A percentile compares a stretch with the other conserved stretches of the same genome.
Evolutionary conservation across 1,140 invertebrate genomes (phyloP).

Genomic region (Zaprionus ghesquierei): DNA sequence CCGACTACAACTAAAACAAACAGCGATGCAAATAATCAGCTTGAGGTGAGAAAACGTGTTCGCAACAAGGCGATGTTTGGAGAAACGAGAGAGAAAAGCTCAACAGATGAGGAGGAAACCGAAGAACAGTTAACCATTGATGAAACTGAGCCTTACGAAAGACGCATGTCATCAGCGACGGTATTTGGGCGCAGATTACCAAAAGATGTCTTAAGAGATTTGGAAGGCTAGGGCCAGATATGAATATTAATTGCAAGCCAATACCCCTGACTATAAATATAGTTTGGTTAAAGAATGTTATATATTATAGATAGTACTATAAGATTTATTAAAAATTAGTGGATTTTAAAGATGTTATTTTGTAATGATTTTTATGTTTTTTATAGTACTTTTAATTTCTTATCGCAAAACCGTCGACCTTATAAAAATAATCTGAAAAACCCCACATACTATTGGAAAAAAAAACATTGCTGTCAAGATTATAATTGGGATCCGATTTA

Average conservation of each 20-base stretch:
- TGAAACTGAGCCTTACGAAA: conserved; percentile 16
- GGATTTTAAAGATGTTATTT: too few species aligned
- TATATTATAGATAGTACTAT: too few species aligned
- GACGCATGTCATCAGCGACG: conserved; percentile 56
- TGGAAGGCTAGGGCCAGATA: neutral
- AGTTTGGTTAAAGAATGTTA: too few species aligned
- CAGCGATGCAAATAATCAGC: conserved; percentile 4
- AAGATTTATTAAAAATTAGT: too few species aligned
- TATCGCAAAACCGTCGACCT: neutral
- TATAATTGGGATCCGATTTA: too few species aligned
- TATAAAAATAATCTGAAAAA: neutral
- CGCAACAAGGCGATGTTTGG: conserved; percentile 58
- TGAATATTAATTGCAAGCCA: neutral
- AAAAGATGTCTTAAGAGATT: conserved; percentile 24
- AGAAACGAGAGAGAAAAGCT: neutral
- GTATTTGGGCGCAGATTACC: conserved; percentile 46
- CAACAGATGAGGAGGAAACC: neutral
- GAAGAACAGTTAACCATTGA: neutral
- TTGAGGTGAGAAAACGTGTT: conserved; percentile 36
- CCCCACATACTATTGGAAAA: neutral
- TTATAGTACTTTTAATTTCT: neutral
- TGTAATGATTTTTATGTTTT: too few species aligned
- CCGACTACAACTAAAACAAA: neutral
- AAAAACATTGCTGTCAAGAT: neutral
- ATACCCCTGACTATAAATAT: too few species aligned